Evolutionary conservation across 2,797 vertebrate genomes (phyloP).

Genomic region (Leptatherina wallacei): DNA sequence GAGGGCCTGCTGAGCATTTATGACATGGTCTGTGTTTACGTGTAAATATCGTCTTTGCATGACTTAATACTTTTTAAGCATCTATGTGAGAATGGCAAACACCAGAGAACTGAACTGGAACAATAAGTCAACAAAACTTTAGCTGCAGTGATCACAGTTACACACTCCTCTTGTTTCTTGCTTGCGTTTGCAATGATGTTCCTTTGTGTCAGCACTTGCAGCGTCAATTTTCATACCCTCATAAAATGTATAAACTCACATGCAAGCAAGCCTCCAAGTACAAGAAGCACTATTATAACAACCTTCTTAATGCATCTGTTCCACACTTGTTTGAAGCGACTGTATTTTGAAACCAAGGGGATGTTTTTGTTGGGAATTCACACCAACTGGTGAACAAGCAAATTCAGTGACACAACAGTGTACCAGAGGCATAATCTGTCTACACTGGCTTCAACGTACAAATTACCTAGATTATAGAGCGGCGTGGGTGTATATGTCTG

Average conservation of each 20-base stretch:
- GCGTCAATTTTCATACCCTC: slow-evolving; percentile 44
- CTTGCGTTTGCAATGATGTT: slow-evolving; percentile 16
- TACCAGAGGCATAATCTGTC: slow-evolving; percentile 75
- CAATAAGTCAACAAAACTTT: not conserved
- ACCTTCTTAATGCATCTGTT: slow-evolving; percentile 29
- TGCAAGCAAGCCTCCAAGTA: slow-evolving; percentile 9
- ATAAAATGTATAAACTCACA: slow-evolving; percentile 43
- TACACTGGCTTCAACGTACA: slow-evolving; percentile 75
- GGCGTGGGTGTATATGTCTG: slow-evolving; percentile 51
- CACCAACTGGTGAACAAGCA: slow-evolving; percentile 42
- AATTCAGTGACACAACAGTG: slow-evolving; percentile 58
- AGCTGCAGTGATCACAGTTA: slow-evolving; percentile 45
- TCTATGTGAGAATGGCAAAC: slow-evolving; percentile 2
- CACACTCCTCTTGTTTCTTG: slow-evolving; percentile 27
- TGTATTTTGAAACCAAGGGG: slow-evolving; percentile 47
- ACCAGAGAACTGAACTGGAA: not conserved
- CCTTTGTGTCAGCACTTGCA: slow-evolving; percentile 24
- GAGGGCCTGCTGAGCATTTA: slow-evolving; percentile 27
- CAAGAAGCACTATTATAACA: slow-evolving; percentile 30
- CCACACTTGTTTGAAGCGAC: slow-evolving; percentile 38
- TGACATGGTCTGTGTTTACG: slow-evolving; percentile 25
- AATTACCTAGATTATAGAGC: slow-evolving; percentile 83
- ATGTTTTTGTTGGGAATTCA: slow-evolving; percentile 62
- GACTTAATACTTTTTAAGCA: slow-evolving; percentile 4
- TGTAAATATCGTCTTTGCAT: slow-evolving; percentile 18